Evolutionary conservation across 2,888 invertebrate genomes (phyloP), one percentile per base, ranked within the genome.

Genomic region (Pachydiplax longipennis): DNA sequence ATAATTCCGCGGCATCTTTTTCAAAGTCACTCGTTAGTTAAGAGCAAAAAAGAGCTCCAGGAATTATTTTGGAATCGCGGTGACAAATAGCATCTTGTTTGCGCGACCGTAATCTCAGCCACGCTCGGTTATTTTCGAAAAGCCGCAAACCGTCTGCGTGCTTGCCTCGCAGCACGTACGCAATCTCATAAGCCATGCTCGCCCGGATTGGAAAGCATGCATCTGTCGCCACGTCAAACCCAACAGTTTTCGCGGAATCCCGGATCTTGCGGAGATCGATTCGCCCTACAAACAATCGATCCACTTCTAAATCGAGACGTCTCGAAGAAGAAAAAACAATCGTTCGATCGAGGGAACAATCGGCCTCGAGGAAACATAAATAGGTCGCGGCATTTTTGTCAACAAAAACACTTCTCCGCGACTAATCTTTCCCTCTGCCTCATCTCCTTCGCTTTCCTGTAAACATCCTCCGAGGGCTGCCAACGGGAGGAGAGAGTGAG

Each of bases 391-490:
- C 73, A 31, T 73, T 73, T 73, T 61, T 35, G 87, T 87, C 58
- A 87, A 87, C 87, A 87, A 87, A 87, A 87, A 87, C 87, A 87
- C 35, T 58, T 82, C 82, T 40, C 18, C 81, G 22, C 58, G 31
- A 31, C 4, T 35, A 13, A 25, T 31, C 83, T 4, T 5, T 10
- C 35, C 13, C 35, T 25, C 81, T 10, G 31, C 13, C 22, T 53
- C 25, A 53, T 53, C 83, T 58, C 40, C 10, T 53, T n/a, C 31
- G 13, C 37, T 37, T 37, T 37, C 87, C 83, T 61, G 87, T 61
- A 87, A 65, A 83, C 83, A 87, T 61, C 87, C 87, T 61, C 58
- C 37, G 22, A 53, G 35, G 22, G 58, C 53, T 53, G 58, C 35
- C 58, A 2, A 13, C 61, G 61, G 87, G 37, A 22, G 35, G 87